A percentile compares a stretch with the other conserved stretches of the same genome.
Conservation (phyloP, 2,888 invertebrate species). For the Nomada fabriciana region DNA sequence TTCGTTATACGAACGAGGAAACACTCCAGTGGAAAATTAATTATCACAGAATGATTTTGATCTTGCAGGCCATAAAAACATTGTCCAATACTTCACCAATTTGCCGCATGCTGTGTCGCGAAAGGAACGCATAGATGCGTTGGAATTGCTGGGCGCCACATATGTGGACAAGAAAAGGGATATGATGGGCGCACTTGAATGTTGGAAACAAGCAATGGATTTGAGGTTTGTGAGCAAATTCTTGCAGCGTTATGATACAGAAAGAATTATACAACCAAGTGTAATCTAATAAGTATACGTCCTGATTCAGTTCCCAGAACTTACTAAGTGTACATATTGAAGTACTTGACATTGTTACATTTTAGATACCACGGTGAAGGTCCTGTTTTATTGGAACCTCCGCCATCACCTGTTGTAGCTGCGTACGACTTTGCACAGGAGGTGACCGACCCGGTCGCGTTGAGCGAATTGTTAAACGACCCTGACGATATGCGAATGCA, state of each 20-base stretch:
- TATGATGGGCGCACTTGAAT: constrained; percentile 94
- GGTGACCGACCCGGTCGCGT: constrained; percentile 90
- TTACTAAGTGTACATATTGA: not conserved
- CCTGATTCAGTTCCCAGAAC: no score
- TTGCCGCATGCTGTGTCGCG: constrained; percentile 89
- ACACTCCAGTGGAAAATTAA: constrained; percentile 5
- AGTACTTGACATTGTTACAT: not conserved
- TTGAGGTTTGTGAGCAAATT: constrained; percentile 87
- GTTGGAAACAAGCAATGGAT: constrained; percentile 97
- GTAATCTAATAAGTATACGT: no score
- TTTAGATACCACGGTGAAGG: constrained; percentile 87
- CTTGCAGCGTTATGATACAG: no score
- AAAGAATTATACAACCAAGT: no score
- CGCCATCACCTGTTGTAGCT: constrained; percentile 89
- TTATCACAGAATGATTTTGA: constrained; percentile 14
- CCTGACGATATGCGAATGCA: constrained; percentile 99
- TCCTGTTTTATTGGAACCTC: constrained; percentile 90
- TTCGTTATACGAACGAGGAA: constrained; percentile 33
- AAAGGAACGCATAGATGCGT: constrained; percentile 93
- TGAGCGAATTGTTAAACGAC: constrained; percentile 95
- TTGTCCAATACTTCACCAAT: constrained; percentile 95
- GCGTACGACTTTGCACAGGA: constrained; percentile 96
- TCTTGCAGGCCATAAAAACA: constrained; percentile 91
- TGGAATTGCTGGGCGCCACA: constrained; percentile 96
- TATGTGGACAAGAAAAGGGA: constrained; percentile 98